phyloP scores from a whole-genome alignment of 2,888 invertebrate genomes.

The Andrena hattorfiana region DNA sequence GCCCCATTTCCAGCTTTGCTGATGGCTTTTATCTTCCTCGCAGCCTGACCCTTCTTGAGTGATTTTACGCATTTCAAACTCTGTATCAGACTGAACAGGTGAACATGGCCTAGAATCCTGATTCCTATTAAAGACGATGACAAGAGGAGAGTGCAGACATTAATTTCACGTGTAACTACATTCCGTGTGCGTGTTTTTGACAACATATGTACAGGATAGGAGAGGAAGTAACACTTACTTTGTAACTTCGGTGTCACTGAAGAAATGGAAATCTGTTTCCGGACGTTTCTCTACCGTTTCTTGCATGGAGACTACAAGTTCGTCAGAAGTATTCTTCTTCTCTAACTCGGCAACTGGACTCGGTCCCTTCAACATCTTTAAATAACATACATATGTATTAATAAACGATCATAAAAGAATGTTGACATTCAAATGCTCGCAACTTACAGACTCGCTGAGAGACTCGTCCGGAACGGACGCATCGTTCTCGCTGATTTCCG shows the following conservation, averaged over 20 bases:
- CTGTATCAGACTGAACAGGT: slow-evolving; percentile 97
- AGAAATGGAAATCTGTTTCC: slow-evolving; percentile 93
- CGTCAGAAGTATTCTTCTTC: slow-evolving; percentile 54
- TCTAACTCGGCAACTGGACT: slow-evolving; percentile 76
- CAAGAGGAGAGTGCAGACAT: slow-evolving; percentile 15
- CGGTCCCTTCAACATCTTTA: slow-evolving; percentile 72
- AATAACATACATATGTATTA: neutral
- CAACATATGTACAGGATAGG: neutral
- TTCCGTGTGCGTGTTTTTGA: neutral
- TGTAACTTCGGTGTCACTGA: slow-evolving; percentile 96
- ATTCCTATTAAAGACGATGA: slow-evolving; percentile 75
- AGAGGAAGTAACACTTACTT: slow-evolving; percentile 79
- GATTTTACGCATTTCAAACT: slow-evolving; percentile 91
- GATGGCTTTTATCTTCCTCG: slow-evolving; percentile 81
- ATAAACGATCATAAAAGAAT: neutral
- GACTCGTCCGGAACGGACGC: slow-evolving; percentile 68
- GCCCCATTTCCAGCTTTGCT: slow-evolving; percentile 96
- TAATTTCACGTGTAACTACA: slow-evolving; percentile 5
- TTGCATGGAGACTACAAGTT: slow-evolving; percentile 68
- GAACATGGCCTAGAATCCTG: slow-evolving; percentile 91
- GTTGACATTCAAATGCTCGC: neutral
- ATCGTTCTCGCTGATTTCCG: slow-evolving; percentile 79
- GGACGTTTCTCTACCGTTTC: slow-evolving; percentile 84
- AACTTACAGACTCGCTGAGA: slow-evolving; percentile 75
- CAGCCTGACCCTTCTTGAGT: slow-evolving; percentile 84